These are phyloP conservation scores for Melanophora roralis DNA, from an alignment of 2,888 invertebrate species.

Conservation along the genomic window DNA sequence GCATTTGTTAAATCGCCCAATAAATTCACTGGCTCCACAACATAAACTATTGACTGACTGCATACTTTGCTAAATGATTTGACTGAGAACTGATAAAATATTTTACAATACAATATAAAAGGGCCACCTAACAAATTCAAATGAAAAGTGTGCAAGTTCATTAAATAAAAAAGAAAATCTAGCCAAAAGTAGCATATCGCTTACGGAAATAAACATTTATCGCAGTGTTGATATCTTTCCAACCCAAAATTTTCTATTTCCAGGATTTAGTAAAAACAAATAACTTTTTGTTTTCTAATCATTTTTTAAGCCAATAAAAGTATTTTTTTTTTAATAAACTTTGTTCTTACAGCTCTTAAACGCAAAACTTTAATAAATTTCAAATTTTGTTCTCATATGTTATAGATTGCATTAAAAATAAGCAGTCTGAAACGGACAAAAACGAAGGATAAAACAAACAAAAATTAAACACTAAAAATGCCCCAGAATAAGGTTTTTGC, in stretches of 20 bases:
- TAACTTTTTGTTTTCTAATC: too few relatives aligned
- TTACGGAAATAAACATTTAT: too few relatives aligned
- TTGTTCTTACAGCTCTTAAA: not conserved
- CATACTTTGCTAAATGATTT: slow-evolving; percentile 21
- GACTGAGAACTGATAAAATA: not conserved
- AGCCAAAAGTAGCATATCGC: too few relatives aligned
- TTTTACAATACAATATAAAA: slow-evolving; percentile 7
- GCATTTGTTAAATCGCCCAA: not conserved
- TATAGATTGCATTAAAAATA: slow-evolving; percentile 1
- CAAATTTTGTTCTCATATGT: not conserved
- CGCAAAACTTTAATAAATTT: not conserved
- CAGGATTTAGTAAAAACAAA: too few relatives aligned
- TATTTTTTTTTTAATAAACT: too few relatives aligned
- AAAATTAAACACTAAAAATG: not conserved
- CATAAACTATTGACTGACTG: slow-evolving; percentile 36
- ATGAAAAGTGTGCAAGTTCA: too few relatives aligned
- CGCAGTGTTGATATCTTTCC: too few relatives aligned
- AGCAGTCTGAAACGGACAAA: slow-evolving; percentile 30
- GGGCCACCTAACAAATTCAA: too few relatives aligned
- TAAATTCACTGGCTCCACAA: not conserved
- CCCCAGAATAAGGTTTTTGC: not conserved
- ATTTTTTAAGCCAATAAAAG: too few relatives aligned
- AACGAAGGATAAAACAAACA: slow-evolving; percentile 14
- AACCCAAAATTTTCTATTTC: too few relatives aligned
- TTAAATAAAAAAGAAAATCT: too few relatives aligned